phyloP scores from a whole-genome alignment of 2,797 vertebrate species.

The Xerus rutilus region DNA sequence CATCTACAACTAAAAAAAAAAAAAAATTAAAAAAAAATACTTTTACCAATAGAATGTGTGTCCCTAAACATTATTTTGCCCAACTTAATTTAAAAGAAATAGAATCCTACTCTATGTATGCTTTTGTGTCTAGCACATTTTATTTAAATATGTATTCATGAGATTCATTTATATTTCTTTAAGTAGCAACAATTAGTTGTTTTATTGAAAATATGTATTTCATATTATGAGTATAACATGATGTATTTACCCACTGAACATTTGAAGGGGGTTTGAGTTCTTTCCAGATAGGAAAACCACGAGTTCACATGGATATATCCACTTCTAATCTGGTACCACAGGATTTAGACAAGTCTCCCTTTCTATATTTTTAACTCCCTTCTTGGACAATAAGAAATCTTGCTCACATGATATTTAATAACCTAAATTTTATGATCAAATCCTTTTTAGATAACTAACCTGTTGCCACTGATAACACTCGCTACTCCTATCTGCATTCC shows the following conservation, averaged over 20 bases:
- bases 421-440: background rate
- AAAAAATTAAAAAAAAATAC: too few relatives aligned
- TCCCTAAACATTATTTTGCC: background rate
- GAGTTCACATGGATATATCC: background rate
- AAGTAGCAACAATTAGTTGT: background rate
- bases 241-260: background rate
- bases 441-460: background rate
- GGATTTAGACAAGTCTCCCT: background rate
- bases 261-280: background rate
- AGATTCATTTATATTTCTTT: background rate
- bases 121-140: background rate
- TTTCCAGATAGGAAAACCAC: background rate
- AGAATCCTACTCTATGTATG: background rate
- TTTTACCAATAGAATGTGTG: background rate
- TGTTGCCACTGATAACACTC: background rate
- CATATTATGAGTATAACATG: background rate
- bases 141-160: background rate
- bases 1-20: too few relatives aligned
- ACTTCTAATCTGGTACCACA: background rate
- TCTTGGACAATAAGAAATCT: background rate
- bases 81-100: background rate
- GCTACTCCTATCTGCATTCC: too few relatives aligned
- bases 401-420: background rate
- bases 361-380: background rate
- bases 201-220: background rate